Conservation (phyloP, 2,797 vertebrate genomes). For the Synanceia verrucosa region DNA sequence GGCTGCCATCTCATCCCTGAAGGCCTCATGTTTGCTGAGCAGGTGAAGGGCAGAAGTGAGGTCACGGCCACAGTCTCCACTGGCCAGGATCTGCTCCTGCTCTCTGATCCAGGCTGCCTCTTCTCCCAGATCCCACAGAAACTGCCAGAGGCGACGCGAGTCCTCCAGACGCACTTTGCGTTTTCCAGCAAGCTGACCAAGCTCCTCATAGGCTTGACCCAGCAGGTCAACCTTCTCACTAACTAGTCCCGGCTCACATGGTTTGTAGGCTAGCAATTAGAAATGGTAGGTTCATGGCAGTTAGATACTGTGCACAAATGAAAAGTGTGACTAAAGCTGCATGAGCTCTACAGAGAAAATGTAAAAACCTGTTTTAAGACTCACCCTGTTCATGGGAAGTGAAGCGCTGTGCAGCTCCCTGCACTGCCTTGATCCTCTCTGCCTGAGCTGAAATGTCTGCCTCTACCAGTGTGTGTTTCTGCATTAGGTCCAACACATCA, state of each 20-base stretch:
- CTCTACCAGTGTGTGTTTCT: constrained; percentile 93
- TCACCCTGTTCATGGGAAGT: constrained; percentile 85
- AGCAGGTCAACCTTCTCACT: constrained; percentile 85
- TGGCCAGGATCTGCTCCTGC: constrained; percentile 91
- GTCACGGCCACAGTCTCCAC: constrained; percentile 91
- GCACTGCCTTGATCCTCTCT: constrained; percentile 88
- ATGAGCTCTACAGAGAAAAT: not conserved
- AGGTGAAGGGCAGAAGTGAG: constrained; percentile 89
- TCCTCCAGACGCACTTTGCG: constrained; percentile 88
- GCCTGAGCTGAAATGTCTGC: constrained; percentile 93
- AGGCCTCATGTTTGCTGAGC: constrained; percentile 92
- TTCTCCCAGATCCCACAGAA: constrained; percentile 95
- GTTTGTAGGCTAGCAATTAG: constrained; percentile 86
- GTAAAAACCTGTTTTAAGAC: constrained; percentile 15
- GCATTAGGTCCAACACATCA: constrained; percentile 93
- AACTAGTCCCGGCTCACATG: constrained; percentile 91
- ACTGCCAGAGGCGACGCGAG: constrained; percentile 91
- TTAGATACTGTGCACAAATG: constrained; percentile 18
- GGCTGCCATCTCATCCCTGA: constrained; percentile 92
- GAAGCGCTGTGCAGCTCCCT: constrained; percentile 87
- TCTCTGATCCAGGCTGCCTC: constrained; percentile 95
- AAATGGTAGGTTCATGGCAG: constrained; percentile 1
- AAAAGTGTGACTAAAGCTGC: not conserved
- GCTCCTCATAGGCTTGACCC: constrained; percentile 87
- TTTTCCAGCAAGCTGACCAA: constrained; percentile 82